phyloP scores from a whole-genome alignment of 2,797 vertebrate species.

The Galaxias olidus region DNA sequence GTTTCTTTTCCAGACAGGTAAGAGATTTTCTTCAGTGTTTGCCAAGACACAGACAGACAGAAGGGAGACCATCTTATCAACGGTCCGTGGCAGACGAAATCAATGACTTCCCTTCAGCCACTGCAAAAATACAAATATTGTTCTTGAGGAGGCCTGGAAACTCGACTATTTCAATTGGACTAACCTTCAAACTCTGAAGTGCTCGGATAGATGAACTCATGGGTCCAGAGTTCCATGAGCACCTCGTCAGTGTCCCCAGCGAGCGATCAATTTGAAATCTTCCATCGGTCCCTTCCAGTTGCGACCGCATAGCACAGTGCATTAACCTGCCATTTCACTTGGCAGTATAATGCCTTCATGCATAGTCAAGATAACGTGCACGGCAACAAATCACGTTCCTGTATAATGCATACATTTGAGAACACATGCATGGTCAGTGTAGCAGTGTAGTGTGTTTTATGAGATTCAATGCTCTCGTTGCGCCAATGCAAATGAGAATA shows the following conservation, averaged over 20 bases:
- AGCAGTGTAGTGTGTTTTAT: no score
- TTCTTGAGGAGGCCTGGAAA: conserved; percentile 50
- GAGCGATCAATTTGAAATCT: conserved; percentile 22
- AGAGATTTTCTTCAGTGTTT: conserved; percentile 55
- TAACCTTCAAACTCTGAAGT: conserved; percentile 37
- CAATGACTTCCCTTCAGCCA: conserved; percentile 60
- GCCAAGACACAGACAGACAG: conserved; percentile 54
- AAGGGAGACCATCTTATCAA: conserved; percentile 52
- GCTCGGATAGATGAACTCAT: conserved; percentile 55
- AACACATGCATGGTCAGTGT: no score
- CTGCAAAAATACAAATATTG: conserved; percentile 56
- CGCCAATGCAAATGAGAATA: no score
- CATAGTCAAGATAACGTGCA: no score
- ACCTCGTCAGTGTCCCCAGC: conserved; percentile 35
- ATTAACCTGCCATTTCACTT: conserved; percentile 13
- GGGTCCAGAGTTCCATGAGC: conserved; percentile 38
- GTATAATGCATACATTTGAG: no score
- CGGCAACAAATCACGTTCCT: no score
- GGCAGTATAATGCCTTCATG: no score
- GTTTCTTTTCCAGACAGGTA: conserved; percentile 58
- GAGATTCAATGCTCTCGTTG: no score
- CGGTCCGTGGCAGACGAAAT: conserved; percentile 56
- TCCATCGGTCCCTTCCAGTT: conserved; percentile 16
- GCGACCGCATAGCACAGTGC: conserved; percentile 1
- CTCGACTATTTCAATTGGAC: conserved; percentile 47